Conservation (phyloP, 1,140 invertebrate genomes). For the Delia radicum region DNA sequence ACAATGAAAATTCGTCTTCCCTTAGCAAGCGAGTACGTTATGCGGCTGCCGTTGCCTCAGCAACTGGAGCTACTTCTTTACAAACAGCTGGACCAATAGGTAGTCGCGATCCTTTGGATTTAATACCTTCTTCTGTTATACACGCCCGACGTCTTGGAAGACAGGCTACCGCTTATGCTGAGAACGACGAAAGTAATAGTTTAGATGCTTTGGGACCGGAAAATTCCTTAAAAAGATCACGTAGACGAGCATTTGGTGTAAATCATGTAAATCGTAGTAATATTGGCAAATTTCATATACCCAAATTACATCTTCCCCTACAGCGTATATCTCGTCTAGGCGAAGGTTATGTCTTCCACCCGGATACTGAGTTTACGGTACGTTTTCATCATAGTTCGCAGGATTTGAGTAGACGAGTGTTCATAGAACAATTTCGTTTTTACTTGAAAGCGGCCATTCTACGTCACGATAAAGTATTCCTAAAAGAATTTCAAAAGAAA, state of each 20-base stretch:
- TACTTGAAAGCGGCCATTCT: constrained; percentile 43
- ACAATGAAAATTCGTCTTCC: constrained; percentile 49
- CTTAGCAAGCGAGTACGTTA: constrained; percentile 30
- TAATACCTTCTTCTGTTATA: constrained; percentile 38
- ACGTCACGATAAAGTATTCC: constrained; percentile 49
- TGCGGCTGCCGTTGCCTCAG: constrained; percentile 32
- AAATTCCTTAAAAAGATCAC: not conserved
- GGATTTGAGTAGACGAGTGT: constrained; percentile 49
- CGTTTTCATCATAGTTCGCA: constrained; percentile 51
- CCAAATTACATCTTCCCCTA: not conserved
- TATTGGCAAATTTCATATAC: not conserved
- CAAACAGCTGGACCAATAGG: not conserved
- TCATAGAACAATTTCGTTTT: constrained; percentile 47
- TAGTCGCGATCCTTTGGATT: constrained; percentile 43
- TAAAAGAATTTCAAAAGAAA: constrained; percentile 49
- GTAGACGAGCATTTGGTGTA: not conserved
- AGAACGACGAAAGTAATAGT: constrained; percentile 30
- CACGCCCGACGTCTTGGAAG: constrained; percentile 33
- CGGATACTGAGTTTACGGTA: constrained; percentile 45
- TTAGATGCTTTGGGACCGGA: constrained; percentile 30
- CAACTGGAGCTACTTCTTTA: not conserved
- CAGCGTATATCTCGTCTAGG: constrained; percentile 32
- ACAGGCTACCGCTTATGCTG: not conserved
- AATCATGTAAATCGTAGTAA: not conserved
- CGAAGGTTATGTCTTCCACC: constrained; percentile 49